A percentile compares a stretch with the other conserved stretches of the same genome.
phyloP scores from a whole-genome alignment of 2,888 invertebrate species.

The Platerodrilus igneus region DNA sequence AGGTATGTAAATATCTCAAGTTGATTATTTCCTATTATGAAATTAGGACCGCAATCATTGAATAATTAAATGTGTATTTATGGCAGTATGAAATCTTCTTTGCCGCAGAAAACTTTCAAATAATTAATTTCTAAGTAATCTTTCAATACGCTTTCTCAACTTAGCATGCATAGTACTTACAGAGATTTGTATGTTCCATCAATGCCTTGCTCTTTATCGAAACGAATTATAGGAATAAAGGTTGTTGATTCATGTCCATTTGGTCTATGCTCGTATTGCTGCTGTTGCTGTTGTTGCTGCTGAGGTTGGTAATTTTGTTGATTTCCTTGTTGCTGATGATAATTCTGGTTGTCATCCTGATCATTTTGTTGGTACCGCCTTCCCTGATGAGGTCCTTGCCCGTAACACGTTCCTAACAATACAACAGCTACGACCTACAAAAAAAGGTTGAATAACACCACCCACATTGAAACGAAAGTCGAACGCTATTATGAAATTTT shows the following conservation, averaged over 20 bases:
- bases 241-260: slow-evolving; percentile 58
- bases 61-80: no score
- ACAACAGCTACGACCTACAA: slow-evolving; percentile 21
- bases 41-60: no score
- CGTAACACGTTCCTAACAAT: slow-evolving; percentile 23
- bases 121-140: no score
- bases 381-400: slow-evolving; percentile 28
- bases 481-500: slow-evolving; percentile 30
- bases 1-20: no score
- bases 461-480: slow-evolving; percentile 13
- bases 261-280: slow-evolving; percentile 46
- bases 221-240: slow-evolving; percentile 74
- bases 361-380: slow-evolving; percentile 31
- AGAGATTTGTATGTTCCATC: slow-evolving; percentile 80
- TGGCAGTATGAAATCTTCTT: no score
- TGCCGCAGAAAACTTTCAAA: no score
- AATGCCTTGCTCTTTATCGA: slow-evolving; percentile 77
- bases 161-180: slow-evolving; percentile 56
- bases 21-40: no score
- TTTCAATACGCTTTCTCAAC: no score
- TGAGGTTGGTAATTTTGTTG: slow-evolving; percentile 28
- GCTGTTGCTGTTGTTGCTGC: no score
- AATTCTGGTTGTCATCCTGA: no score
- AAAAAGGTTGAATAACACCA: slow-evolving; percentile 7
- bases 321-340: slow-evolving; percentile 29